Conservation (phyloP, 2,888 invertebrate genomes). For the Andricus quercusramuli region DNA sequence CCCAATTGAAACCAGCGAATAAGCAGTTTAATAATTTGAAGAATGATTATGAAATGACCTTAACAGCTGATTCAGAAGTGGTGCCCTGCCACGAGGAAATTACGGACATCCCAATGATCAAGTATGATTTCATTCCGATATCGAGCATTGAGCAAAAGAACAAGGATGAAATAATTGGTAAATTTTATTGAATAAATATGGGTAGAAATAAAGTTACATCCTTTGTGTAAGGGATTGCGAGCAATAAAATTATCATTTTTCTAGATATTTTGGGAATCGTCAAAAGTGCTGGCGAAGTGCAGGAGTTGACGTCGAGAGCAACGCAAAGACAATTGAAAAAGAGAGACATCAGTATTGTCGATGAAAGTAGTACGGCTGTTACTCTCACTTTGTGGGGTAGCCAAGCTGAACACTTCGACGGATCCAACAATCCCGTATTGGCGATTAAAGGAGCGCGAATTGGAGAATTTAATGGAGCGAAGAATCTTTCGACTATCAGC, state of each 20-base stretch:
- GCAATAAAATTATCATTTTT: constrained; percentile 59
- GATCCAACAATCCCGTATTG: constrained; percentile 88
- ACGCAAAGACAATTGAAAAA: constrained; percentile 93
- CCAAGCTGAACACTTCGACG: constrained; percentile 92
- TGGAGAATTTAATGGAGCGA: constrained; percentile 93
- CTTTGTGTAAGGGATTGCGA: neutral
- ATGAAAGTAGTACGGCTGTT: constrained; percentile 88
- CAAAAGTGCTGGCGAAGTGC: constrained; percentile 86
- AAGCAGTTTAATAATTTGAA: constrained; percentile 91
- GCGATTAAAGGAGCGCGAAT: constrained; percentile 92
- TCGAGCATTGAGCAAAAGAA: constrained; percentile 85
- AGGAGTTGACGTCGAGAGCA: constrained; percentile 85
- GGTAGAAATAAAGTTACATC: neutral
- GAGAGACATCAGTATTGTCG: constrained; percentile 92
- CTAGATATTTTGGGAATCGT: constrained; percentile 94
- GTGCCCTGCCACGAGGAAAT: constrained; percentile 77
- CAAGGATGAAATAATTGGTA: constrained; percentile 87
- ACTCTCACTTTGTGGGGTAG: constrained; percentile 93
- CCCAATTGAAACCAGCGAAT: constrained; percentile 94
- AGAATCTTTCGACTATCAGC: constrained; percentile 82
- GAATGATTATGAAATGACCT: constrained; percentile 98
- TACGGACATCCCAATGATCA: constrained; percentile 86
- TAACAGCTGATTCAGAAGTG: constrained; percentile 86
- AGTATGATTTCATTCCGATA: constrained; percentile 80
- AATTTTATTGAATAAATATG: constrained; percentile 62